Evolutionary conservation across 2,888 invertebrate species (phyloP).

Genomic region (Yponomeuta evonymella): DNA sequence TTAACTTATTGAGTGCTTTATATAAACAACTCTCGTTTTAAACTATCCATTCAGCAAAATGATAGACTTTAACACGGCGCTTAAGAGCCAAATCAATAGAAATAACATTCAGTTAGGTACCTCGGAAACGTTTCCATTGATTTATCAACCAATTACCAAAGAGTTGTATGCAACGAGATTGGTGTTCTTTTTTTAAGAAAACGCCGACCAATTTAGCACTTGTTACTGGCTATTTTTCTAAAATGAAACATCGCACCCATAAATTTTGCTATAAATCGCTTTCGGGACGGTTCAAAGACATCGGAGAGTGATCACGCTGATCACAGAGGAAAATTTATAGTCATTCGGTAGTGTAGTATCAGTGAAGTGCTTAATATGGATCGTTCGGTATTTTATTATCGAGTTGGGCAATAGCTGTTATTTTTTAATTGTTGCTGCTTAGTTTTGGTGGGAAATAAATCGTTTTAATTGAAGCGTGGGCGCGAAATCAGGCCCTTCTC

Average conservation of each 20-base stretch:
- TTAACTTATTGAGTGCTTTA: not conserved
- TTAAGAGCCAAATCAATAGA: not conserved
- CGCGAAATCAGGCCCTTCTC: not conserved
- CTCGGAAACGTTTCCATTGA: not conserved
- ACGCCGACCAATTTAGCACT: constrained; percentile 9
- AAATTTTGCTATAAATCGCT: constrained; percentile 14
- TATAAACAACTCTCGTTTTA: constrained; percentile 3
- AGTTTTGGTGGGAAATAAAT: constrained; percentile 2
- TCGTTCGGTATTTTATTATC: not conserved
- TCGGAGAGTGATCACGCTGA: not conserved
- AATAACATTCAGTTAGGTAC: not conserved
- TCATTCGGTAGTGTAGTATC: constrained; percentile 13
- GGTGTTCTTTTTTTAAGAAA: not conserved
- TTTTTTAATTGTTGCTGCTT: not conserved
- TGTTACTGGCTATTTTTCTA: constrained; percentile 9
- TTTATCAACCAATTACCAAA: constrained; percentile 7
- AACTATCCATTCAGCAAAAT: not conserved
- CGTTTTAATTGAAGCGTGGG: not conserved
- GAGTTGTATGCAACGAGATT: constrained; percentile 4
- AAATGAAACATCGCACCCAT: constrained; percentile 13
- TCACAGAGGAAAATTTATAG: constrained; percentile 10
- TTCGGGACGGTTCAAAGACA: constrained; percentile 11
- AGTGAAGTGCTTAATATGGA: not conserved
- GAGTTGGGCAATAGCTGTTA: not conserved
- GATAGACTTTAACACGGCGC: not conserved